A percentile compares a stretch with the other conserved stretches of the same genome.
phyloP scores from a whole-genome alignment of 1,140 invertebrate species.

The Sipha flava region DNA sequence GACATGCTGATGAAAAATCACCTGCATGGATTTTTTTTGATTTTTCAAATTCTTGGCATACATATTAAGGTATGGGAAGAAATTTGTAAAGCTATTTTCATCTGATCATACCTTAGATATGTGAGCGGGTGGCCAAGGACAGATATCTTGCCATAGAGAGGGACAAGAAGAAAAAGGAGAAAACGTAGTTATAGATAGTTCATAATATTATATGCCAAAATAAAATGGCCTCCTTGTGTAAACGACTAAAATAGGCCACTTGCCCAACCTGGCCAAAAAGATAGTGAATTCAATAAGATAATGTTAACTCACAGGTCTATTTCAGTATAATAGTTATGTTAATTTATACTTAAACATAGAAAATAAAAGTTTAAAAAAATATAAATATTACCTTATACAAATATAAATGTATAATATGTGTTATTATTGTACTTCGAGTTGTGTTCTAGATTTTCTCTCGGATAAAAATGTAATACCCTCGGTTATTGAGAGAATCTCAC shows the following conservation, averaged over 20 bases:
- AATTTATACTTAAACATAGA: not conserved
- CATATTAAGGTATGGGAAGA: not conserved
- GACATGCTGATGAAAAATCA: not conserved
- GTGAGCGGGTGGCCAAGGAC: not conserved
- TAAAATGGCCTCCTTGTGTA: slow-evolving; percentile 18
- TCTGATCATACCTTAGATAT: slow-evolving; percentile 11
- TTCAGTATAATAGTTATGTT: not conserved
- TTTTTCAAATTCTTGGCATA: slow-evolving; percentile 13
- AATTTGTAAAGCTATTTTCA: not conserved
- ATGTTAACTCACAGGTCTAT: not conserved
- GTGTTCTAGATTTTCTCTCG: no score
- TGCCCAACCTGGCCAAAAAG: slow-evolving; percentile 24
- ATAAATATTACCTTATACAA: no score
- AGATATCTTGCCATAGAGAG: not conserved
- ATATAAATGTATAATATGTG: no score
- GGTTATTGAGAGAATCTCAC: no score
- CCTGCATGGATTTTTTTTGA: not conserved
- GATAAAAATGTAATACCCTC: no score
- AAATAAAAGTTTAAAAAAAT: no score
- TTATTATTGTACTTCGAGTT: no score
- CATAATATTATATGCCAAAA: slow-evolving; percentile 27
- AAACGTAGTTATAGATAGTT: slow-evolving; percentile 18
- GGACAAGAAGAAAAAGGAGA: not conserved
- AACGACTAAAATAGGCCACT: slow-evolving; percentile 25
- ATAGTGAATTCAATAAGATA: not conserved